Percentiles rank a stretch among this genome's conserved stretches.
Evolutionary conservation across 1,140 invertebrate species (phyloP).

Genomic region (Nasonia giraulti): DNA sequence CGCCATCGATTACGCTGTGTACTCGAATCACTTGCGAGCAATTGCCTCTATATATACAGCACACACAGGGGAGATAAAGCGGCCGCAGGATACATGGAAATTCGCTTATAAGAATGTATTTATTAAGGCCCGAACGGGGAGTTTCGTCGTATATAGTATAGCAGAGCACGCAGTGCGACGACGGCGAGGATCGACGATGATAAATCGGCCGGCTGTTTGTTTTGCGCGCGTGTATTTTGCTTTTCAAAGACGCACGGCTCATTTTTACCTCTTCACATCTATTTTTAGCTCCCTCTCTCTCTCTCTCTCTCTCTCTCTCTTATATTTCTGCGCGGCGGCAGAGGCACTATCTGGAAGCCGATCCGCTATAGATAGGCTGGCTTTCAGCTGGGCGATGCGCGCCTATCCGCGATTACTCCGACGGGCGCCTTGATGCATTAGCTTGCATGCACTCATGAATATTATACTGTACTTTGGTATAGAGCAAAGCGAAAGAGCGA

Average conservation of each 20-base stretch:
- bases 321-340: neutral
- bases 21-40: neutral
- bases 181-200: slow-evolving; percentile 29
- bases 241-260: neutral
- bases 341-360: slow-evolving; percentile 23
- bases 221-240: neutral
- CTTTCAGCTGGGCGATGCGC: slow-evolving; percentile 42
- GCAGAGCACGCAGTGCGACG: too few relatives aligned
- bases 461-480: slow-evolving; percentile 67
- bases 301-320: neutral
- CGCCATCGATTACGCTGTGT: neutral
- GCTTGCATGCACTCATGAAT: slow-evolving; percentile 70
- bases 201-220: slow-evolving; percentile 50
- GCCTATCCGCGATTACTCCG: slow-evolving; percentile 61
- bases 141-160: too few relatives aligned
- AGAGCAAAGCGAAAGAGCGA: slow-evolving; percentile 58
- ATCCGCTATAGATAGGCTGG: slow-evolving; percentile 34
- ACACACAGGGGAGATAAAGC: neutral
- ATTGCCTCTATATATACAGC: neutral
- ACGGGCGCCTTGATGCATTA: slow-evolving; percentile 67
- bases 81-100: neutral
- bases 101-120: slow-evolving; percentile 11
- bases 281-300: neutral
- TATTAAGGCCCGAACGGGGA: neutral
- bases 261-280: neutral